These are phyloP conservation scores for Unio pictorum DNA, from an alignment of 2,888 invertebrate species.

Conservation along the genomic window DNA sequence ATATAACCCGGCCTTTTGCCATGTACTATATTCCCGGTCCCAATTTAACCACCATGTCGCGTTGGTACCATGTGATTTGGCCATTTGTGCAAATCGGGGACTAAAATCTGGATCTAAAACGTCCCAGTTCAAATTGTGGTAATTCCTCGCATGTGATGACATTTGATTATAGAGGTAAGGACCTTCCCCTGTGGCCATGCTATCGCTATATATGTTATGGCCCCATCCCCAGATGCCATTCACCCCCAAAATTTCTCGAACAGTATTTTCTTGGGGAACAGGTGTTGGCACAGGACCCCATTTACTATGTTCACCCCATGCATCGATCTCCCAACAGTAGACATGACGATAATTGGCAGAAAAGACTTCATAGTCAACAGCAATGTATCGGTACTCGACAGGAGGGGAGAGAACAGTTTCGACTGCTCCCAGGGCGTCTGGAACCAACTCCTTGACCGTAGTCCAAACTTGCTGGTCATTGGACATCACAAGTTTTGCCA, in stretches of 20 bases:
- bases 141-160: slow-evolving; percentile 50
- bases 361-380: slow-evolving; percentile 26
- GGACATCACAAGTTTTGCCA: slow-evolving; percentile 31
- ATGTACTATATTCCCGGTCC: slow-evolving; percentile 50
- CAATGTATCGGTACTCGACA: slow-evolving; percentile 22
- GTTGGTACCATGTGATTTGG: slow-evolving; percentile 43
- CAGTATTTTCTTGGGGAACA: slow-evolving; percentile 25
- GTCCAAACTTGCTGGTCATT: slow-evolving; percentile 29
- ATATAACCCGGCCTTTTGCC: slow-evolving; percentile 38
- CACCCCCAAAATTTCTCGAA: slow-evolving; percentile 45
- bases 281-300: slow-evolving; percentile 33
- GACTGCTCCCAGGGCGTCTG: slow-evolving; percentile 36
- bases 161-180: slow-evolving; percentile 40
- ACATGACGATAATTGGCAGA: slow-evolving; percentile 34
- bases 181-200: slow-evolving; percentile 31
- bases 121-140: slow-evolving; percentile 55
- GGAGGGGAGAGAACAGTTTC: slow-evolving; percentile 23
- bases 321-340: slow-evolving; percentile 48
- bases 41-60: slow-evolving; percentile 52
- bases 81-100: slow-evolving; percentile 44
- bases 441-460: slow-evolving; percentile 22
- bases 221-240: slow-evolving; percentile 62
- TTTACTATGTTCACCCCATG: slow-evolving; percentile 35
- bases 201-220: slow-evolving; percentile 30
- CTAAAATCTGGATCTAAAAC: slow-evolving; percentile 43